A percentile compares a stretch with the other conserved stretches of the same genome.
These are phyloP conservation scores for Xestobium rufovillosum DNA, from an alignment of 2,888 invertebrate genomes.

Conservation along the genomic window DNA sequence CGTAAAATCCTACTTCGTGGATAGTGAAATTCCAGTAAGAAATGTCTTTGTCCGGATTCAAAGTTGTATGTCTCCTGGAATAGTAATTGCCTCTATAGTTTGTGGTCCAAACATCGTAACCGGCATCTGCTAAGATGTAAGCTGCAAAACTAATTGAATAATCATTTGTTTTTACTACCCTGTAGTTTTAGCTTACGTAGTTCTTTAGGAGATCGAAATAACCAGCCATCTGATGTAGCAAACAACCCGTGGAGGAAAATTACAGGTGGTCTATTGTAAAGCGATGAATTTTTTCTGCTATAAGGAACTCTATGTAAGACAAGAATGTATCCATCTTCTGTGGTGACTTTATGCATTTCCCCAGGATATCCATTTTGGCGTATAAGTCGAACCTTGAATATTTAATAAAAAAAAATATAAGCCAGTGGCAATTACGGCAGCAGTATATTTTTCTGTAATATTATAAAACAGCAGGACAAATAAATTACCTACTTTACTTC, in stretches of 20 bases:
- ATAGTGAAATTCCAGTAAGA: slow-evolving; percentile 57
- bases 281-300: slow-evolving; percentile 32
- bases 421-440: too few species aligned
- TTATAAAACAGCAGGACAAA: too few species aligned
- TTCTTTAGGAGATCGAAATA: slow-evolving; percentile 47
- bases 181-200: slow-evolving; percentile 45
- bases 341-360: slow-evolving; percentile 42
- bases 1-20: slow-evolving; percentile 56
- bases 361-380: slow-evolving; percentile 40
- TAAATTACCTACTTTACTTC: too few species aligned
- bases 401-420: too few species aligned
- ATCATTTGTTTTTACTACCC: too few species aligned
- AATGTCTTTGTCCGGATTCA: slow-evolving; percentile 38
- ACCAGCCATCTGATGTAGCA: slow-evolving; percentile 48
- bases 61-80: slow-evolving; percentile 44
- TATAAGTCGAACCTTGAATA: slow-evolving; percentile 41
- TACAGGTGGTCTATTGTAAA: slow-evolving; percentile 33
- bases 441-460: too few species aligned
- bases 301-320: slow-evolving; percentile 49
- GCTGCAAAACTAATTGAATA: slow-evolving; percentile 23
- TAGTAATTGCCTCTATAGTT: slow-evolving; percentile 56
- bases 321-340: slow-evolving; percentile 51
- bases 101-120: slow-evolving; percentile 52
- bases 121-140: slow-evolving; percentile 44
- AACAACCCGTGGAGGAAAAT: slow-evolving; percentile 51